These are phyloP conservation scores for Lepidurus arcticus DNA, from an alignment of 1,140 invertebrate genomes.

Conservation along the genomic window DNA sequence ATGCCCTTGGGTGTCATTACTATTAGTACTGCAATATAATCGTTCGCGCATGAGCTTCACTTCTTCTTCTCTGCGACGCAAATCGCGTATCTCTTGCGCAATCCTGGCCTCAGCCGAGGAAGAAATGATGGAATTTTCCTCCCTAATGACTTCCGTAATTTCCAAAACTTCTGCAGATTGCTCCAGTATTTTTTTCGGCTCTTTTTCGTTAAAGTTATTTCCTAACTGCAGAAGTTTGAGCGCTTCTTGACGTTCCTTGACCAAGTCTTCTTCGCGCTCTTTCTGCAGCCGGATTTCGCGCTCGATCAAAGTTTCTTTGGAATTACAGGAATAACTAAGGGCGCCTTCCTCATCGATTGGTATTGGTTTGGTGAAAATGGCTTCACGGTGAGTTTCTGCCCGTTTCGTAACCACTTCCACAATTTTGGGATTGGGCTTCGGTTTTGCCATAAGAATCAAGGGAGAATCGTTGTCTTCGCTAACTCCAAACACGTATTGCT, in stretches of 20 bases:
- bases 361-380: slow-evolving; percentile 4
- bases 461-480: not conserved
- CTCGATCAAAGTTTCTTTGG: slow-evolving; percentile 44
- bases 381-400: not conserved
- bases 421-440: slow-evolving; percentile 8
- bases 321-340: slow-evolving; percentile 4
- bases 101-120: slow-evolving; percentile 31
- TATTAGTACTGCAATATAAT: slow-evolving; percentile 29
- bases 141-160: slow-evolving; percentile 14
- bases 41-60: slow-evolving; percentile 37
- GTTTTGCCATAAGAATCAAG: not conserved
- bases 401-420: slow-evolving; percentile 10
- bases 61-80: slow-evolving; percentile 36
- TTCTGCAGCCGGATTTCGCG: slow-evolving; percentile 46
- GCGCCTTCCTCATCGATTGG: slow-evolving; percentile 5
- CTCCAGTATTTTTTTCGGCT: not conserved
- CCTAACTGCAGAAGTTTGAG: slow-evolving; percentile 24
- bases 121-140: not conserved
- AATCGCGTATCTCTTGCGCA: slow-evolving; percentile 37
- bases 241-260: slow-evolving; percentile 37
- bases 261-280: slow-evolving; percentile 44
- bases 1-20: slow-evolving; percentile 28
- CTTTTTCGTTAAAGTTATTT: not conserved
- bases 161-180: not conserved
- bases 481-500: not conserved